Base-by-base conservation (phyloP, 2,797 vertebrate species). In the Anguilla obscura region DNA sequence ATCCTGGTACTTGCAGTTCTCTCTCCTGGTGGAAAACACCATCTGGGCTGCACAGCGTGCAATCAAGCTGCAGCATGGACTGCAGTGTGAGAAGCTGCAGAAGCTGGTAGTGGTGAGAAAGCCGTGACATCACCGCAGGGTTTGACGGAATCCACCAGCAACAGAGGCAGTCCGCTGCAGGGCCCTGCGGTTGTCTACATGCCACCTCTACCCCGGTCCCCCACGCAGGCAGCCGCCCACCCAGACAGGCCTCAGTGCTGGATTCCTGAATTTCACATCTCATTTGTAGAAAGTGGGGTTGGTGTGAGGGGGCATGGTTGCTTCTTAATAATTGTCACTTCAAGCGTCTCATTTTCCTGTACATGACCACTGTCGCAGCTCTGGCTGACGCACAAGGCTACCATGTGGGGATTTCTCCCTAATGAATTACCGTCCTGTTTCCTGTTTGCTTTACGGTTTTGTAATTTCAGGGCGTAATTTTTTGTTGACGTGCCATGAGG, bases 361-460 rank as follows among this genome's bases (percentile, higher is more conserved):
- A 85, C 3, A 1, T 21, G 48, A 24, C 45, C 6, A 30, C 9
- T 69, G 80, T 54, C n/a, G 30, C 9, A 66, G 66, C 7, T 69
- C n/a, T 16, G 27, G 3, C 45, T 85, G 84, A 85, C 6, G 50
- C 84, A 27, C 24, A 2, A 6, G 66, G 33, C 7, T 50, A 58
- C 18, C 1, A 40, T 36, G 1, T 63, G 2, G 66, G 8, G 33
- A 36, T 60, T 69, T 84, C 54, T 33, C 84, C 40, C 33, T 63
- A 63, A 54, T 63, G 40, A 87, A 86, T 54, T 54, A 84, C 85
- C 14, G 85, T 60, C 58, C 79, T 27, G 58, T 33, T 76, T 88
- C 87, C 87, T 88, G 52, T 88, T 58, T 66, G 66, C 12, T 85
- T 84, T 86, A 36, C 45, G 9, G 58, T 69, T 84, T 82, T 82